phyloP scores from a whole-genome alignment of 2,888 invertebrate genomes.

The Acronicta aceris region DNA sequence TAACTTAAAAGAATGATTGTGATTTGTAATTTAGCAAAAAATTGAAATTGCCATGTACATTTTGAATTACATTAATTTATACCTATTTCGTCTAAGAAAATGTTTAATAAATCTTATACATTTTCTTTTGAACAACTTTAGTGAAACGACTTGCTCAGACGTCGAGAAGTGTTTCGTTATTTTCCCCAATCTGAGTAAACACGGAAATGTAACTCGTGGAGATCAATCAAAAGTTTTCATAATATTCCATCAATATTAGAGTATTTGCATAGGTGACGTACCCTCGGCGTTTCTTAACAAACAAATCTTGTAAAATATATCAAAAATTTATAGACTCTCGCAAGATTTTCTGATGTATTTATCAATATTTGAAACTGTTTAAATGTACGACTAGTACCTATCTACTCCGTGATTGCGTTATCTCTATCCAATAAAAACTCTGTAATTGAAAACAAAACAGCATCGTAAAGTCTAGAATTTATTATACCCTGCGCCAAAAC shows the following conservation, averaged over 20 bases:
- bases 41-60: no score
- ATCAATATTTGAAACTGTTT: neutral
- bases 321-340: slow-evolving; percentile 9
- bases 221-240: slow-evolving; percentile 59
- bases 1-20: no score
- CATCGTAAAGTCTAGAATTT: slow-evolving; percentile 42
- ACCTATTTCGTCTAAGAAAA: no score
- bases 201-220: slow-evolving; percentile 46
- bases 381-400: no score
- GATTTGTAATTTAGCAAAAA: no score
- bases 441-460: slow-evolving; percentile 48
- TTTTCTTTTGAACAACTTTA: no score
- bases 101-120: no score
- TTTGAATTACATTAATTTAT: no score
- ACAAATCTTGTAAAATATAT: slow-evolving; percentile 20
- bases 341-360: neutral
- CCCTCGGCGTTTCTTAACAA: slow-evolving; percentile 19
- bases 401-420: neutral
- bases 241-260: slow-evolving; percentile 56
- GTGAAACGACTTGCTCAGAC: neutral
- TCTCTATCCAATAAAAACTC: slow-evolving; percentile 4
- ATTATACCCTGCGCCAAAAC: slow-evolving; percentile 36
- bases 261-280: slow-evolving; percentile 51
- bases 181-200: slow-evolving; percentile 45
- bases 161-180: slow-evolving; percentile 51